These are phyloP conservation scores for Dascillus cervinus DNA, from an alignment of 2,888 invertebrate species.

Conservation along the genomic window DNA sequence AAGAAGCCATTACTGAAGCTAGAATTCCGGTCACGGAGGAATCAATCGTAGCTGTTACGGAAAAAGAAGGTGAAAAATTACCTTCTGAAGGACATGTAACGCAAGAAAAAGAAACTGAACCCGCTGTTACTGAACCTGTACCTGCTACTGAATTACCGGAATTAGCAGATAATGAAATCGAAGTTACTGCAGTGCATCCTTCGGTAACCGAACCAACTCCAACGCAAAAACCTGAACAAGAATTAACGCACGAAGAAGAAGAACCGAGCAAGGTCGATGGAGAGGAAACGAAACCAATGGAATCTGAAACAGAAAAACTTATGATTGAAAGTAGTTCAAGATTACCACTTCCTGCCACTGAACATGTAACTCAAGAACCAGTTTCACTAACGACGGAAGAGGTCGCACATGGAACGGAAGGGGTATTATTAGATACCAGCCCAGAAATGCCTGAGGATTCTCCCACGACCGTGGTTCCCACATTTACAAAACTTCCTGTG, in stretches of 20 bases:
- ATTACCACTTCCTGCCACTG: not conserved
- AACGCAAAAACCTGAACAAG: slow-evolving; percentile 4
- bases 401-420: slow-evolving; percentile 12
- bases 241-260: slow-evolving; percentile 4
- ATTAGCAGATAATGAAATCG: not conserved
- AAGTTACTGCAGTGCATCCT: not conserved
- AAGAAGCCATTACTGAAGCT: slow-evolving; percentile 1
- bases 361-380: not conserved
- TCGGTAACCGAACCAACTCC: slow-evolving; percentile 1
- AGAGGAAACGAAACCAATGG: slow-evolving; percentile 10
- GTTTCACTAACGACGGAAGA: too few relatives aligned
- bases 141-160: slow-evolving; percentile 2
- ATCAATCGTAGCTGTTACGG: slow-evolving; percentile 15
- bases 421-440: not conserved
- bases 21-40: slow-evolving; percentile 6
- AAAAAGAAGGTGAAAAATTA: slow-evolving; percentile 14
- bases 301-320: slow-evolving; percentile 12
- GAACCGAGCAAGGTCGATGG: slow-evolving; percentile 3
- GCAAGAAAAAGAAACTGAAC: too few relatives aligned
- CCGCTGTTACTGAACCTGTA: slow-evolving; percentile 1
- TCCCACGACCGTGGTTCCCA: too few relatives aligned
- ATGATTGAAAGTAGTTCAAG: slow-evolving; percentile 1
- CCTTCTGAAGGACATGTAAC: slow-evolving; percentile 1
- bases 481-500: too few relatives aligned
- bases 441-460: not conserved